A percentile compares a stretch with the other conserved stretches of the same genome.
Conservation (phyloP, 2,113 vertebrate genomes). For the Xiphophorus maculatus region DNA sequence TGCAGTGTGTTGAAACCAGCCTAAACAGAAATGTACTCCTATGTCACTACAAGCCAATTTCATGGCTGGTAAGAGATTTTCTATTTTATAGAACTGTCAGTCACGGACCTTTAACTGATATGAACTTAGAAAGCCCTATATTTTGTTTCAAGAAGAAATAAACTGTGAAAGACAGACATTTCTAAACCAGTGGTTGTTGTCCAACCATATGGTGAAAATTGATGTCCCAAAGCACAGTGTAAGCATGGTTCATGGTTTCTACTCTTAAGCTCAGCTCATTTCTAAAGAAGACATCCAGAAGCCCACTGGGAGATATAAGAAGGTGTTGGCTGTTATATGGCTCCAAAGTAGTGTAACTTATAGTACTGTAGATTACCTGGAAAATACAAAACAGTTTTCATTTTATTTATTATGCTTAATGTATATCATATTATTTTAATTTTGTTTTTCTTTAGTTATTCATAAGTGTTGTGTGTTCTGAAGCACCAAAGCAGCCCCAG, state of each 20-base stretch:
- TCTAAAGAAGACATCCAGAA: too few species aligned
- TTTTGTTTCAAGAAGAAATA: neutral
- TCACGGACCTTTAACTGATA: neutral
- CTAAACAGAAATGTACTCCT: conserved; percentile 2
- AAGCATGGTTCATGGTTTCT: neutral
- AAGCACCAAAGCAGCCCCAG: too few species aligned
- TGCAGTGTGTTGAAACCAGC: neutral
- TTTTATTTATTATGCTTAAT: too few species aligned
- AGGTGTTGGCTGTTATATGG: too few species aligned
- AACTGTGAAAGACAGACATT: neutral
- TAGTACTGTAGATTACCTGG: too few species aligned
- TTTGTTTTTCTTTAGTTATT: too few species aligned
- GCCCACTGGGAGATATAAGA: too few species aligned
- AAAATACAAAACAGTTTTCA: too few species aligned
- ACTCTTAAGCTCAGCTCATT: neutral
- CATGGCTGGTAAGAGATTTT: conserved; percentile 4
- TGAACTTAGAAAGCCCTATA: neutral
- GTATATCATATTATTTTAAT: too few species aligned
- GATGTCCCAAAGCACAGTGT: neutral
- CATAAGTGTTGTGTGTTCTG: too few species aligned
- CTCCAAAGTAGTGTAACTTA: too few species aligned
- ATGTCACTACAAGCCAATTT: conserved; percentile 1
- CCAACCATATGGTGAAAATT: too few species aligned
- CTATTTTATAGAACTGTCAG: neutral
- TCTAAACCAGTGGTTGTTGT: neutral